Evolutionary conservation across 1,140 invertebrate genomes (phyloP).

Genomic region (Frieseomelitta varia): DNA sequence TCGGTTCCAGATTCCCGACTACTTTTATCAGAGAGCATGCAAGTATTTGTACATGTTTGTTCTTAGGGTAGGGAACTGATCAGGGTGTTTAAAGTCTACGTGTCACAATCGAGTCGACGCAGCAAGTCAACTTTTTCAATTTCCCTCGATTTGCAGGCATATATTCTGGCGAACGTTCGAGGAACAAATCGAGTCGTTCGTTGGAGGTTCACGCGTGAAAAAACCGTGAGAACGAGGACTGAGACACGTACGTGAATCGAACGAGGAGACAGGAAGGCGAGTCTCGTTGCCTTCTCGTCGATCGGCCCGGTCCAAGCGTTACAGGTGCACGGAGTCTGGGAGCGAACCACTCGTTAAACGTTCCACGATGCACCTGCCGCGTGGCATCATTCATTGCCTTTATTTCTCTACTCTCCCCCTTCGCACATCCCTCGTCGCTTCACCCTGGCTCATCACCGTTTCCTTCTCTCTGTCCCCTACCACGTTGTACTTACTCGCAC

Average conservation of each 20-base stretch:
- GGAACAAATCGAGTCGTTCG: neutral
- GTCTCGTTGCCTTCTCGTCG: slow-evolving; percentile 41
- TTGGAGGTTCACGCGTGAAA: neutral
- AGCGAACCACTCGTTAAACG: slow-evolving; percentile 72
- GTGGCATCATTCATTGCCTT: slow-evolving; percentile 73
- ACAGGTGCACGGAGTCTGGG: slow-evolving; percentile 71
- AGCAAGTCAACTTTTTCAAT: too few relatives aligned
- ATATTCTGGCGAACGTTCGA: too few relatives aligned
- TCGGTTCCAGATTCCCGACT: too few relatives aligned
- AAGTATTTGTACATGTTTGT: too few relatives aligned
- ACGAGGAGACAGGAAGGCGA: neutral
- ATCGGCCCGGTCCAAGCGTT: slow-evolving; percentile 53
- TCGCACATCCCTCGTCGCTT: neutral
- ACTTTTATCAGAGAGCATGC: too few relatives aligned
- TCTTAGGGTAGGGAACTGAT: too few relatives aligned
- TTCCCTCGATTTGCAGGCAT: neutral
- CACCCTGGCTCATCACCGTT: neutral
- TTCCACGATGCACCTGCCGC: slow-evolving; percentile 70
- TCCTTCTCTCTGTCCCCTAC: neutral
- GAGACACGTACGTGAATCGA: slow-evolving; percentile 8
- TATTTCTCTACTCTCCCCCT: slow-evolving; percentile 57
- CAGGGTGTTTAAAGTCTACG: too few relatives aligned
- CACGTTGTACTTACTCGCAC: neutral
- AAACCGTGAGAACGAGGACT: neutral
- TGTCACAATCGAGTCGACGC: too few relatives aligned